Conservation (phyloP, 2,888 invertebrate species). For the Dicyrtoma fusca region DNA sequence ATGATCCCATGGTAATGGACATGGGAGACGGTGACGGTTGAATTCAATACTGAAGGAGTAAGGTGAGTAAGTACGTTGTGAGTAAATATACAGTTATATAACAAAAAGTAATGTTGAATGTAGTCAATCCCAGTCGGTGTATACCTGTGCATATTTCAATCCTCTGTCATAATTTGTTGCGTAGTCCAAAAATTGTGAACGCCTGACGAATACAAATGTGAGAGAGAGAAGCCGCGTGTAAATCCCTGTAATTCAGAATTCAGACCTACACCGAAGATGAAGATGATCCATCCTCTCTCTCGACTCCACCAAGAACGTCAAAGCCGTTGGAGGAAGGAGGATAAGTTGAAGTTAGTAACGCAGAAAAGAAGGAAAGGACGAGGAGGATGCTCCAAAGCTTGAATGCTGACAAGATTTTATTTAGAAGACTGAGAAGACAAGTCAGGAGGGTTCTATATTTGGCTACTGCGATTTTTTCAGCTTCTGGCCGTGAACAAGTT, state of each 20-base stretch:
- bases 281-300: not conserved
- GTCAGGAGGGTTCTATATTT: conserved; percentile 36
- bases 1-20: no score
- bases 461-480: conserved; percentile 38
- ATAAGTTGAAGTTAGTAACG: no score
- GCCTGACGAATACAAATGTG: not conserved
- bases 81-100: no score
- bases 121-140: not conserved
- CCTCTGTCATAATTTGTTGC: conserved; percentile 1
- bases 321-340: not conserved
- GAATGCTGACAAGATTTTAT: not conserved
- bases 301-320: no score
- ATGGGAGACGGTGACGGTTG: no score
- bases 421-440: not conserved
- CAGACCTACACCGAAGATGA: conserved; percentile 2
- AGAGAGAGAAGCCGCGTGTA: not conserved
- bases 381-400: no score
- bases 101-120: no score
- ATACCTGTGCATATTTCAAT: not conserved
- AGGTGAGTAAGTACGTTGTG: no score
- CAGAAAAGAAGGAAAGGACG: conserved; percentile 2
- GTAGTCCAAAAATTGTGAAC: not conserved
- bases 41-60: no score
- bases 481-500: conserved; percentile 35
- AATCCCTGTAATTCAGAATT: not conserved